These are phyloP conservation scores for Nyctibius bracteatus DNA, from an alignment of 2,113 vertebrate genomes.

Conservation along the genomic window DNA sequence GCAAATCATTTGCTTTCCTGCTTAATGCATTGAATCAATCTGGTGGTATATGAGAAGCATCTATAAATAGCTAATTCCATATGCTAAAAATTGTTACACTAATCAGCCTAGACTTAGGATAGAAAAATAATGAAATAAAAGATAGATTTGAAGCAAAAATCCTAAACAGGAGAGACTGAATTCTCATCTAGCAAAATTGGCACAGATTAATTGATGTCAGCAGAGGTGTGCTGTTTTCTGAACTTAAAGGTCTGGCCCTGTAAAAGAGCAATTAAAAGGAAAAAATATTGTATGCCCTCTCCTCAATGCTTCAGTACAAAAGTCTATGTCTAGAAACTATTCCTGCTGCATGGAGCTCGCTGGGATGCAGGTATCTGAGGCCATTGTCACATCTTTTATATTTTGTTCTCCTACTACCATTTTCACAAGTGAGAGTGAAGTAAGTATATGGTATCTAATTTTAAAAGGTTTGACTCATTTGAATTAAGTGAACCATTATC, in stretches of 20 bases:
- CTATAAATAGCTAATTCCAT: slow-evolving; percentile 26
- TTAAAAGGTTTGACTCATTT: background rate
- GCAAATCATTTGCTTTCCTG: background rate
- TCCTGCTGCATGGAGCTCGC: background rate
- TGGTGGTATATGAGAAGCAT: background rate
- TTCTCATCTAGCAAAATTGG: background rate
- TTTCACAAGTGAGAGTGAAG: background rate
- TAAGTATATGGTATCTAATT: background rate
- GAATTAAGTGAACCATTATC: background rate
- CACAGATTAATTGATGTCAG: background rate
- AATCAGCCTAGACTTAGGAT: background rate
- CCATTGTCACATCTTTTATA: background rate
- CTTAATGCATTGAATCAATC: background rate
- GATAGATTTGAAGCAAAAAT: background rate
- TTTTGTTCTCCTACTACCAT: background rate
- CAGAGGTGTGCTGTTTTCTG: background rate
- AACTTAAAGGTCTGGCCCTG: background rate
- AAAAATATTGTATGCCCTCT: background rate
- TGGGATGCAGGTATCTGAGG: background rate
- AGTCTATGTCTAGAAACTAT: background rate
- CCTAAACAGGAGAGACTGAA: background rate
- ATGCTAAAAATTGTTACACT: background rate
- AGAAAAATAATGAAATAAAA: background rate
- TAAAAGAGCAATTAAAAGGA: background rate
- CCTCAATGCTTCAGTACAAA: background rate